Evolutionary conservation across 2,113 vertebrate species (phyloP).

Genomic region (Pseudorhombus dupliciocellatus): DNA sequence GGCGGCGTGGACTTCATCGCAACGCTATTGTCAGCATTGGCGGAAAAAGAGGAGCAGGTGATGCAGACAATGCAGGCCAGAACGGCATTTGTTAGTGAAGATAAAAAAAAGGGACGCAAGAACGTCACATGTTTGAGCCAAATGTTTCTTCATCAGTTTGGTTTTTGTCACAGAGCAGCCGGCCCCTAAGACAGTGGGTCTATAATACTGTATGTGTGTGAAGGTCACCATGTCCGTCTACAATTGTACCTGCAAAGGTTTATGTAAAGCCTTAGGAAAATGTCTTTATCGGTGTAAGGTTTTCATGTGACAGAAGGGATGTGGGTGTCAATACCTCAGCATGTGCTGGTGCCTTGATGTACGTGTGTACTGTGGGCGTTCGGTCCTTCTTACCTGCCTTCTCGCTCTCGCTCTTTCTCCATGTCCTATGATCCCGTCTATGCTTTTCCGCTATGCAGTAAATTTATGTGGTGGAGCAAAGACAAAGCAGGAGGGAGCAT

Average conservation of each 20-base stretch:
- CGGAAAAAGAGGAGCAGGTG: neutral
- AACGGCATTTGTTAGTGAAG: neutral
- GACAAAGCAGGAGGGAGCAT: slow-evolving; percentile 21
- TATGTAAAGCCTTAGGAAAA: slow-evolving; percentile 52
- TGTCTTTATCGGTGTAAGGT: slow-evolving; percentile 50
- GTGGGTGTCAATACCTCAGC: slow-evolving; percentile 66
- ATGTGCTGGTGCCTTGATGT: slow-evolving; percentile 44
- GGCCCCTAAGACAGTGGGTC: neutral
- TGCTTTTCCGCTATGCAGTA: slow-evolving; percentile 31
- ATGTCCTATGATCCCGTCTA: slow-evolving; percentile 5
- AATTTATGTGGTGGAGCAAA: slow-evolving; percentile 37
- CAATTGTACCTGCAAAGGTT: slow-evolving; percentile 18
- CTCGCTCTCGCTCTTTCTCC: slow-evolving; percentile 11
- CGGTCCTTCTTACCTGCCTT: slow-evolving; percentile 58
- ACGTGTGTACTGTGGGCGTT: slow-evolving; percentile 59
- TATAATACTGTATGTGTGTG: neutral
- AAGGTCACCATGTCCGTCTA: neutral
- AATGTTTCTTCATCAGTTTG: neutral
- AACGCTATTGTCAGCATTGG: slow-evolving; percentile 12
- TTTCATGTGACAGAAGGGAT: slow-evolving; percentile 66
- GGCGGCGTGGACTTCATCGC: slow-evolving; percentile 12
- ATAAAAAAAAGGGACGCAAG: neutral
- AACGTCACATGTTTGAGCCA: neutral
- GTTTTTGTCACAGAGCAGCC: neutral
- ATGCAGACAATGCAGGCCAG: neutral